Base-by-base conservation (phyloP, 2,888 invertebrate genomes). In the Aphodius sticticus region DNA sequence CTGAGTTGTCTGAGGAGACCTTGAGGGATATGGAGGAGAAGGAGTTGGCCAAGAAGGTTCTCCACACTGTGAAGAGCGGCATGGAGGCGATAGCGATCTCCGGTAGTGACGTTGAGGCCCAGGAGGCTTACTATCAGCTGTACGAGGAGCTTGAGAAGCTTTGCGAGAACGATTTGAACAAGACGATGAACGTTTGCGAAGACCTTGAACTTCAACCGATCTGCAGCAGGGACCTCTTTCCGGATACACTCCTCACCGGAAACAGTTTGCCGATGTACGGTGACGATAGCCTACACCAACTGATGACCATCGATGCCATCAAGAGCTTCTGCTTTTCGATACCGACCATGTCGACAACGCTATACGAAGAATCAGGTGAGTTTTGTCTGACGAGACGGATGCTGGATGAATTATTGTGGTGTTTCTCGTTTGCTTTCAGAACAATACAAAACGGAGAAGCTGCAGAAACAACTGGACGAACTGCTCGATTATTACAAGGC, bases 291-390 rank as follows among this genome's bases (percentile, higher is more conserved):
- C 69, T 69, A 5, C 38, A 15, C 38, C 79, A 77, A 69, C 69
- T 72, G 16, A 79, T 79, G 70, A 78, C 78, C 53, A 77, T 78
- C 16, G 82, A 81, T 3, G 79, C 82, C 12, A 78, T 80, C 15
- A 80, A 76, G 76, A 81, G 69, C 16, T 71, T 81, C 37, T 82
- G 79, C 72, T 78, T 79, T 77, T 71, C 78, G 5, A 70, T 74
- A 35, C 78, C 79, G 15, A 70, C 76, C 6, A 69, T 53, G 35
- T 77, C 71, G 16, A 70, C 79, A 26, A 76, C 69, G 69, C 69
- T 69, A 12, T 82, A 79, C 76, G 82, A 81, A 70, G 81, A 81
- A 77, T 53, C 77, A 78, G 81, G 81, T 81, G 70, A 76, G 69
- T 37, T 70, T 77, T 69, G n/a, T n/a, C n/a, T n/a, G 35, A 5